Evolutionary conservation across 1,140 invertebrate genomes (phyloP).

Genomic region (Holotrichia oblita): DNA sequence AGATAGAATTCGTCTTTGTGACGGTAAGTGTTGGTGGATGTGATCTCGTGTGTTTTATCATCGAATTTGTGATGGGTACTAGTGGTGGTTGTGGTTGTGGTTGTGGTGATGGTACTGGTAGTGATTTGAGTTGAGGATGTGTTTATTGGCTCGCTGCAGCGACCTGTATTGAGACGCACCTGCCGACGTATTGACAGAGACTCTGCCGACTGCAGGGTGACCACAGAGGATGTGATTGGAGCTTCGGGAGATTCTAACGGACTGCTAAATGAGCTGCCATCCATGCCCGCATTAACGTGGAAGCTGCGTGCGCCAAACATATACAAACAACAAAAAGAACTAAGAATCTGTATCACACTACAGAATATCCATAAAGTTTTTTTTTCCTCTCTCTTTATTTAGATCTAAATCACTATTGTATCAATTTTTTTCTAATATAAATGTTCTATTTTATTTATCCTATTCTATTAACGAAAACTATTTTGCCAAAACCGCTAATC

Average conservation of each 20-base stretch:
- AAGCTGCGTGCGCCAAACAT: constrained; percentile 55
- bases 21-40: constrained; percentile 6
- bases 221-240: constrained; percentile 69
- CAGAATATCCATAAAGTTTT: constrained; percentile 49
- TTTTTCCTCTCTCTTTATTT: too few relatives aligned
- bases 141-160: constrained; percentile 56
- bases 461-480: too few relatives aligned
- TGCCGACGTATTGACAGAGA: constrained; percentile 66
- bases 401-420: too few relatives aligned
- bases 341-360: constrained; percentile 39
- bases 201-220: constrained; percentile 69
- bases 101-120: constrained; percentile 44
- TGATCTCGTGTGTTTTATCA: constrained; percentile 4
- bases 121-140: constrained; percentile 38
- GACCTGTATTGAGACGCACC: constrained; percentile 60
- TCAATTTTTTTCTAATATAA: too few relatives aligned
- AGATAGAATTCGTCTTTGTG: not conserved
- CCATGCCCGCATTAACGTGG: constrained; percentile 59
- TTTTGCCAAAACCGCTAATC: too few relatives aligned
- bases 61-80: constrained; percentile 41
- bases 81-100: constrained; percentile 46
- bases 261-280: constrained; percentile 71
- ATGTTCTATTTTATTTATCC: not conserved
- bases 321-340: constrained; percentile 22
- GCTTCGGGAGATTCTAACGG: constrained; percentile 75